Conservation (phyloP, 2,888 invertebrate genomes). For the Seira sanloemensis region DNA sequence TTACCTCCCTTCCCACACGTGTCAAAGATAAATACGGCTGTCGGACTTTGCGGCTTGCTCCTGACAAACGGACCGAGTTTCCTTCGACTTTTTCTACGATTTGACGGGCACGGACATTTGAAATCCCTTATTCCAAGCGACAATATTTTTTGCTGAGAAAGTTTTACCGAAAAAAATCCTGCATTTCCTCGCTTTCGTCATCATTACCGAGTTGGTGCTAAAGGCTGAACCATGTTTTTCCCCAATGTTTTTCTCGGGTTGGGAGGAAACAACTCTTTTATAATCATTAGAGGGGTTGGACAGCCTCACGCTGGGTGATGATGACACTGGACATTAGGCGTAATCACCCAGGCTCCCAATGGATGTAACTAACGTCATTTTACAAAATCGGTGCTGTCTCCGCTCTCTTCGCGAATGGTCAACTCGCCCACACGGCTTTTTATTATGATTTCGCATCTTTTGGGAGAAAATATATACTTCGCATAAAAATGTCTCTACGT, state of each 20-base stretch:
- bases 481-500: slow-evolving; percentile 14
- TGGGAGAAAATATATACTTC: no score
- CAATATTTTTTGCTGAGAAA: no score
- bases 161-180: no score
- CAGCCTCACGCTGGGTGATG: slow-evolving; percentile 5
- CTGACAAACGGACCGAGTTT: background rate
- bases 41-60: slow-evolving; percentile 38
- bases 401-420: no score
- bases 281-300: slow-evolving; percentile 9
- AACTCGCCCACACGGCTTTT: no score
- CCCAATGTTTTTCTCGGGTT: background rate
- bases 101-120: background rate
- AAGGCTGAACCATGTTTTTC: background rate
- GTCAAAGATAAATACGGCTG: slow-evolving; percentile 52
- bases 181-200: background rate
- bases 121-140: no score
- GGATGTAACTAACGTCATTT: no score
- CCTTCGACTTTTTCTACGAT: background rate
- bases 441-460: no score
- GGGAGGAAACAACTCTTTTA: slow-evolving; percentile 10
- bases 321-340: slow-evolving; percentile 8
- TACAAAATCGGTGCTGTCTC: no score
- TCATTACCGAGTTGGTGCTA: no score
- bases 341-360: background rate
- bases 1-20: slow-evolving; percentile 41